Conservation (phyloP, 1,140 invertebrate genomes). For the Phymastichus coffea region DNA sequence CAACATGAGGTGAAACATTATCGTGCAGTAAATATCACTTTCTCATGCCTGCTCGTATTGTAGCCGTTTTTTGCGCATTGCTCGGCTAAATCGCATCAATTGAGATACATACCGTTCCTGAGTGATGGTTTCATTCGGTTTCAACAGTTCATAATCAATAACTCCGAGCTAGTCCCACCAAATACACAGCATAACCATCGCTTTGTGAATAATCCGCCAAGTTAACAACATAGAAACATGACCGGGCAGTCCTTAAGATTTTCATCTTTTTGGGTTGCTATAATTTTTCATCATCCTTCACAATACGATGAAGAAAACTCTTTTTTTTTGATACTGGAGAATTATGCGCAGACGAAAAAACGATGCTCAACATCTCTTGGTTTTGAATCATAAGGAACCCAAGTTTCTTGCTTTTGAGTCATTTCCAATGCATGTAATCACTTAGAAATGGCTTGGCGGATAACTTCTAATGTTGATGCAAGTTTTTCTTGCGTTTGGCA, state of each 20-base stretch:
- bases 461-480: constrained; percentile 29
- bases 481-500: constrained; percentile 34
- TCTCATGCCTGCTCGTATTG: constrained; percentile 6
- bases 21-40: constrained; percentile 22
- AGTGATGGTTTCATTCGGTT: constrained; percentile 33
- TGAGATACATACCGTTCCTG: not conserved
- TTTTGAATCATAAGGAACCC: constrained; percentile 37
- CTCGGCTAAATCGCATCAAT: constrained; percentile 15
- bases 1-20: constrained; percentile 17
- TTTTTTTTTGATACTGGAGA: constrained; percentile 29
- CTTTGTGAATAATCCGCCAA: constrained; percentile 16
- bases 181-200: constrained; percentile 35
- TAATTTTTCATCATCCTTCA: constrained; percentile 36
- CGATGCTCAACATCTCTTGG: constrained; percentile 30
- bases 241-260: constrained; percentile 24
- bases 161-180: constrained; percentile 32
- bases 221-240: constrained; percentile 11
- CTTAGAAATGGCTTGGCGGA: constrained; percentile 27
- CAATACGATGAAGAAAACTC: constrained; percentile 27
- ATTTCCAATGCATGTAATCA: constrained; percentile 33
- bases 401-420: constrained; percentile 37
- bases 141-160: constrained; percentile 35
- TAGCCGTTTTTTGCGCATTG: constrained; percentile 12
- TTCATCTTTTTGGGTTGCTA: constrained; percentile 3
- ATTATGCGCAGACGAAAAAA: not conserved